Percentiles rank a stretch among this genome's conserved stretches.
Conservation (phyloP, 2,888 invertebrate species). For the Euproctis similis region DNA sequence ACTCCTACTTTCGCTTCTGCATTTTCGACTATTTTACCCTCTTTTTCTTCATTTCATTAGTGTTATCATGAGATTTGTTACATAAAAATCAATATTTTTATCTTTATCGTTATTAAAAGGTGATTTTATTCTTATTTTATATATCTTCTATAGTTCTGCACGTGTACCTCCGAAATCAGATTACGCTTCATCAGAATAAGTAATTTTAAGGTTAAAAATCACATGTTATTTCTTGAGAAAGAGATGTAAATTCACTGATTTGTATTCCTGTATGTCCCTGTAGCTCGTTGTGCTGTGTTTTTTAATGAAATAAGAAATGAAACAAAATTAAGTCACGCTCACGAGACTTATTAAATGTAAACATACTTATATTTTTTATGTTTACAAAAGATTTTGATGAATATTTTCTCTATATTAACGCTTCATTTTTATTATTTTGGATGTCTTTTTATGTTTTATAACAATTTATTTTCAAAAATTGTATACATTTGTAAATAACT, state of each 20-base stretch:
- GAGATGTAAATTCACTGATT: constrained; percentile 22
- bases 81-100: too few relatives aligned
- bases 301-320: constrained; percentile 22
- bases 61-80: too few relatives aligned
- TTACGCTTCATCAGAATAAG: constrained; percentile 14
- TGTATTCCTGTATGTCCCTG: constrained; percentile 22
- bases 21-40: too few relatives aligned
- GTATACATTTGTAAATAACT: too few relatives aligned
- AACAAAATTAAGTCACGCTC: constrained; percentile 17
- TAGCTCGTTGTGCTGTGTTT: constrained; percentile 13
- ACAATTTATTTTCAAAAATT: too few relatives aligned
- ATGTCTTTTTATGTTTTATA: too few relatives aligned
- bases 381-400: too few relatives aligned
- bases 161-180: constrained; percentile 7
- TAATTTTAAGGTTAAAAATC: constrained; percentile 16
- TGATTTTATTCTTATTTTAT: background rate
- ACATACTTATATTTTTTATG: constrained; percentile 8
- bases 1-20: too few relatives aligned
- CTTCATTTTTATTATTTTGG: too few relatives aligned
- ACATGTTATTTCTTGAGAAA: constrained; percentile 8
- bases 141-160: background rate
- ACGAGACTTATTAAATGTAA: constrained; percentile 17
- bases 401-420: too few relatives aligned
- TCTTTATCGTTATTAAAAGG: too few relatives aligned
- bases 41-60: too few relatives aligned